Evolutionary conservation across 2,797 vertebrate genomes (phyloP), one percentile per base, ranked within the genome.

Genomic region (Sardinella longiceps): DNA sequence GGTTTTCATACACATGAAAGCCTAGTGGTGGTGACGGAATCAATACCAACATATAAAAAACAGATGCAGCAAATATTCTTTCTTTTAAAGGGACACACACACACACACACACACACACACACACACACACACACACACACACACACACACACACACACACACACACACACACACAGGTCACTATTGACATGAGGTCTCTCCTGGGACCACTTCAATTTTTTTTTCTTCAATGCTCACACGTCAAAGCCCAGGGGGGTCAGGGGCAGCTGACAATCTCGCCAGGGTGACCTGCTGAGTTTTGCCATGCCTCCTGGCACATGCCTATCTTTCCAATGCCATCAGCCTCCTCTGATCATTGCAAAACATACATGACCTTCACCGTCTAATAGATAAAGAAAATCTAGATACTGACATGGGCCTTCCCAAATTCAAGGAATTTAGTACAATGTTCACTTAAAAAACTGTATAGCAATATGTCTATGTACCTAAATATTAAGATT

Each of bases 11-110:
- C 37, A 77, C 70, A 77, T 77, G 37, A 77, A 77, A 77, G 70
- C 66, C 37, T 33, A 74, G 66, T 74, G 30, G 66, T 74, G 30
- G 66, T 74, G 66, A 74, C 66, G 37, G 66, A 74, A 74, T 74
- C 66, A 30, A 74, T 74, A 37, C 6, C 30, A 74, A 37, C 66
- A 74, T 18, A 20, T 11, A 53, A 18, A 30, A 74, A 74, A 77
- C 70, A 77, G 33, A 39, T 43, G 18, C 20, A 43, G 25, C 37
- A 77, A 77, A 20, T 77, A 23, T 77, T 33, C 18, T 77, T 77
- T 18, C 43, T 43, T 77, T 39, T 43, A 39, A 77, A 39, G 70
- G 37, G 28, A 43, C 10, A 18, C 30, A 18, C 0, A 74, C 43
- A 43, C 46, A 48, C 46, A 48, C 9, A 12, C 7, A 48, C 46